Base-by-base conservation (phyloP, 2,113 vertebrate species). In the Equus quagga region DNA sequence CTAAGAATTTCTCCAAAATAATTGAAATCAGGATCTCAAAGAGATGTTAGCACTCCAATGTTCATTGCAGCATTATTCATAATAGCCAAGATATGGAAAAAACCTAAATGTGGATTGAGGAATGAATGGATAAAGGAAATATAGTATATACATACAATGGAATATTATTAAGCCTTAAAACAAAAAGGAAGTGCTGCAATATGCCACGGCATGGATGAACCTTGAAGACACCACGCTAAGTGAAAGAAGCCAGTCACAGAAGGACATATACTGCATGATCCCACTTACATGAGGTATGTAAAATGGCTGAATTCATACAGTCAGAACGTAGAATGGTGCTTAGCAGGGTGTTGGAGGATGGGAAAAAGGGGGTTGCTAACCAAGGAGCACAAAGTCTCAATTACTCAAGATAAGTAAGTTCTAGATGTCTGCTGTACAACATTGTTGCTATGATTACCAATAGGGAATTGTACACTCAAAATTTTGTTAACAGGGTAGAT, bases 201-300 rank as follows among this genome's bases (percentile, higher is more conserved):
- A 69, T 69, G 1, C 23, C n/a, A 56, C 26, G 56, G 19, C 11
- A 41, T 73, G 41, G 8, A 12, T 17, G 9, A 87, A 72, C 15
- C 44, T 64, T 83, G 21, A 26, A 17, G 31, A n/a, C 28, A 62
- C 62, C 73, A 51, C 36, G 54, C 44, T 62, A 49, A 49, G 31
- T 92, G 44, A 92, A 73, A 51, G 64, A 92, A 83, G 4, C 56
- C 13, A 64, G 17, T 31, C 56, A 83, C 17, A 64, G 24, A 28
- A 91, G 21, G 41, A 49, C 0, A 0, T 44, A 23, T 80, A 9
- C 2, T 7, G 0, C 18, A 24, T 44, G 28, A 17, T 5, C 18
- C 73, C 26, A 49, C 36, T 31, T 75, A 24, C 46, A 86, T 36
- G 62, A 44, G 26, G 13, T 90, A 79, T n/a, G 23, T 54, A 28